These are phyloP conservation scores for Eubasilissa regina DNA, from an alignment of 1,140 invertebrate genomes.

Conservation along the genomic window DNA sequence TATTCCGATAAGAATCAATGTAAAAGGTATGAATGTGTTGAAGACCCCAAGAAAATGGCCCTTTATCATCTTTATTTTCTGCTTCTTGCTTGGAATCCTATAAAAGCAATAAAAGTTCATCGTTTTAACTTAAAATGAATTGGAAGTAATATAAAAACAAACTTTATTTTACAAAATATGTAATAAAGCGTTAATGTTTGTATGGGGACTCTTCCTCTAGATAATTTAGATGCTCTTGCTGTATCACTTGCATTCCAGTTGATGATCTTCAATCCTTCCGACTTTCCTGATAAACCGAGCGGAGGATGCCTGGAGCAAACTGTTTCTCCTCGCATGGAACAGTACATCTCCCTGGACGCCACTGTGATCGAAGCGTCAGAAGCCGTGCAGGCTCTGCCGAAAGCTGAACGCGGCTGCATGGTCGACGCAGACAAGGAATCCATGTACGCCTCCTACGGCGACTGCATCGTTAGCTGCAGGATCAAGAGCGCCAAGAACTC, in stretches of 20 bases:
- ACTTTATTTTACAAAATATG: no score
- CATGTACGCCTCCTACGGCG: slow-evolving; percentile 65
- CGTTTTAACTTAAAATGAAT: no score
- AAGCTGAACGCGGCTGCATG: slow-evolving; percentile 65
- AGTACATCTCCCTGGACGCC: slow-evolving; percentile 63
- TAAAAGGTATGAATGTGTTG: no score
- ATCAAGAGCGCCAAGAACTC: slow-evolving; percentile 69
- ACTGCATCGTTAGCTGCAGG: slow-evolving; percentile 73
- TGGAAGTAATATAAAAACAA: no score
- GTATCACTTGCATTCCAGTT: slow-evolving; percentile 62
- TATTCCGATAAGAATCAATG: no score
- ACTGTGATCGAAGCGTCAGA: slow-evolving; percentile 65
- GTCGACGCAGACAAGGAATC: slow-evolving; percentile 67
- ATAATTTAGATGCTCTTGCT: background rate
- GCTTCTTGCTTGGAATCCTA: no score
- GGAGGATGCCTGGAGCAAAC: slow-evolving; percentile 69
- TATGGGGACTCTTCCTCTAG: no score
- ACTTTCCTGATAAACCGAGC: slow-evolving; percentile 70
- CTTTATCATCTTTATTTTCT: no score
- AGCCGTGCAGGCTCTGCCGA: slow-evolving; percentile 66
- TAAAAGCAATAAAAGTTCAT: no score
- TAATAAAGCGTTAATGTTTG: no score
- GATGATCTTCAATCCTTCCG: slow-evolving; percentile 68
- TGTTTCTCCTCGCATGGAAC: slow-evolving; percentile 64
- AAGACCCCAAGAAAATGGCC: no score